phyloP scores from a whole-genome alignment of 2,797 vertebrate species.

The Melanotaenia trifasciata region DNA sequence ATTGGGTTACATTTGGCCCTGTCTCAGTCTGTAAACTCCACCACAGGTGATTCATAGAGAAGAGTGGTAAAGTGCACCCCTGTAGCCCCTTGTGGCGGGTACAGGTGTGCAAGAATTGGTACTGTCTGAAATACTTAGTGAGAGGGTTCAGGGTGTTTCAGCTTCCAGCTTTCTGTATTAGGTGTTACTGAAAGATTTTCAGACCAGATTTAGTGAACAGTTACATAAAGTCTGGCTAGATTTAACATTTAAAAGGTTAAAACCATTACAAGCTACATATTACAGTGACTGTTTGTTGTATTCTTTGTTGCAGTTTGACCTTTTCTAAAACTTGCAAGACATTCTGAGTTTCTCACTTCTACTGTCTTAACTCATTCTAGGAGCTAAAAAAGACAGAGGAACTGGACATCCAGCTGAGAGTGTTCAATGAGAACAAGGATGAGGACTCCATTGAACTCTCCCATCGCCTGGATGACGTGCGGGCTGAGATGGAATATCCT shows the following conservation, averaged over 20 bases:
- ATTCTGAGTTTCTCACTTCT: background rate
- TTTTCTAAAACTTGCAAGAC: slow-evolving; percentile 21
- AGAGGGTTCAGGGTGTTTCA: slow-evolving; percentile 39
- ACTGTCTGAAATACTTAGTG: slow-evolving; percentile 60
- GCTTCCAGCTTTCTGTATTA: slow-evolving; percentile 26
- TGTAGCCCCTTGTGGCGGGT: slow-evolving; percentile 66
- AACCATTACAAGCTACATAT: background rate
- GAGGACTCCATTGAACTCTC: slow-evolving; percentile 96
- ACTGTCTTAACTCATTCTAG: slow-evolving; percentile 70
- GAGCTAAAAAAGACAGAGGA: slow-evolving; percentile 97
- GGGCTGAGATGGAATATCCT: slow-evolving; percentile 99
- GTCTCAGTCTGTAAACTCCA: slow-evolving; percentile 77
- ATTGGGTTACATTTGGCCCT: slow-evolving; percentile 84
- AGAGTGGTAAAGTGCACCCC: slow-evolving; percentile 72
- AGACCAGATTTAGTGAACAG: slow-evolving; percentile 6
- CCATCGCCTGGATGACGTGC: slow-evolving; percentile 95
- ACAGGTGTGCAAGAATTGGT: slow-evolving; percentile 73
- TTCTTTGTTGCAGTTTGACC: slow-evolving; percentile 7
- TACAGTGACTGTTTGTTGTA: background rate
- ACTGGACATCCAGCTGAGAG: slow-evolving; percentile 97
- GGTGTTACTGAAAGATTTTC: background rate
- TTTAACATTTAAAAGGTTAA: background rate
- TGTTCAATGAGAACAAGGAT: slow-evolving; percentile 99
- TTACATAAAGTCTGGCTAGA: background rate
- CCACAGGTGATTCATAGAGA: slow-evolving; percentile 80